These are phyloP conservation scores for Thunnus thynnus DNA, from an alignment of 2,113 vertebrate species.

Conservation along the genomic window DNA sequence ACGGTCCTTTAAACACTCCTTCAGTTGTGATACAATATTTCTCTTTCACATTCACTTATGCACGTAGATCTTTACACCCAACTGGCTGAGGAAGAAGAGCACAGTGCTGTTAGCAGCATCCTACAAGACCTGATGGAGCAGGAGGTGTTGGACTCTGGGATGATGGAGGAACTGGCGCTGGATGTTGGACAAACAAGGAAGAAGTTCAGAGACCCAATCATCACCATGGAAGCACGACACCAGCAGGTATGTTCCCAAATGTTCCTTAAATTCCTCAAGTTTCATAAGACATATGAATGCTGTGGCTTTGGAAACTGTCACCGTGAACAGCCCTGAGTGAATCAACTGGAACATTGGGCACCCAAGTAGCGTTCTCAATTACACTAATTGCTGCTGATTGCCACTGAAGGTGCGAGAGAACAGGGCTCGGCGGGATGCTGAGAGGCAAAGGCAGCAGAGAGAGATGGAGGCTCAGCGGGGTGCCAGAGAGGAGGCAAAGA, in stretches of 20 bases:
- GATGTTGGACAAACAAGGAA: constrained; percentile 80
- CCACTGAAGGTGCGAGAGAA: constrained; percentile 90
- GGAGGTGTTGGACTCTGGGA: constrained; percentile 84
- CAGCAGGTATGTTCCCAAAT: constrained; percentile 87
- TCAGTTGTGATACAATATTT: neutral
- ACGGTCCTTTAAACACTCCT: neutral
- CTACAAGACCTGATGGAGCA: constrained; percentile 91
- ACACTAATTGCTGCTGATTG: constrained; percentile 41
- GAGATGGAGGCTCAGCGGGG: constrained; percentile 82
- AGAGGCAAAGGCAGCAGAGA: constrained; percentile 81
- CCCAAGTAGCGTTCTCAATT: neutral
- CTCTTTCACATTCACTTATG: constrained; percentile 57
- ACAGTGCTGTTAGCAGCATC: constrained; percentile 84
- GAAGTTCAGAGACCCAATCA: constrained; percentile 82
- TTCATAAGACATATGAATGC: neutral
- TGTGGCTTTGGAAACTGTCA: neutral
- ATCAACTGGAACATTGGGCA: neutral
- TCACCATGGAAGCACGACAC: constrained; percentile 95
- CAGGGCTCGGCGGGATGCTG: constrained; percentile 84
- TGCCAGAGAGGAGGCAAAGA: constrained; percentile 83
- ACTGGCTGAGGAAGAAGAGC: constrained; percentile 89
- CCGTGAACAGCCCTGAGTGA: neutral
- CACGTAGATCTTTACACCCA: constrained; percentile 89
- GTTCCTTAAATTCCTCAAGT: neutral
- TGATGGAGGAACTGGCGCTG: constrained; percentile 82